Conservation (phyloP, 2,113 vertebrate species). For the Pachycephala philippinensis region DNA sequence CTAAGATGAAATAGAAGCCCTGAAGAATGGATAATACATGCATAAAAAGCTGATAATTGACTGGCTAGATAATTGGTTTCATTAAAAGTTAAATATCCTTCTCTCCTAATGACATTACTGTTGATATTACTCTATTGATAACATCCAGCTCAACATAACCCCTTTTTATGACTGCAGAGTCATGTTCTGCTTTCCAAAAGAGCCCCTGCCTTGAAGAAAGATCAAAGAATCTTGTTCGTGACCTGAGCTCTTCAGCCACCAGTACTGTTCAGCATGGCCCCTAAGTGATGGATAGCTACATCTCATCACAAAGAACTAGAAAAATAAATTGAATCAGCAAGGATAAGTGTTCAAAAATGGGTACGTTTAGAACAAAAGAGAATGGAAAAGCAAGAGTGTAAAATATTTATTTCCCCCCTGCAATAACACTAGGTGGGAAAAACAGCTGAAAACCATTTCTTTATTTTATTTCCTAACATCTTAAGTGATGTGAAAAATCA, state of each 20-base stretch:
- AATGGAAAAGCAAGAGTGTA: neutral
- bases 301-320: neutral
- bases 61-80: neutral
- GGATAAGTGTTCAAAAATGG: neutral
- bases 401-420: neutral
- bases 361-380: neutral
- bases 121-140: neutral
- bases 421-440: neutral
- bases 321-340: neutral
- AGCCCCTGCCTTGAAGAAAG: neutral
- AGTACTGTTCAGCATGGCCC: neutral
- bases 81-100: slow-evolving; percentile 21
- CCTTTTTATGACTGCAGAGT: neutral
- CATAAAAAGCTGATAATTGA: neutral
- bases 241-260: neutral
- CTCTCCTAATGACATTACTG: neutral
- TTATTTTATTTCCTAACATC: neutral
- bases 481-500: neutral
- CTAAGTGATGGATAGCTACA: neutral
- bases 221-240: neutral
- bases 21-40: neutral
- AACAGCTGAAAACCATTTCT: neutral
- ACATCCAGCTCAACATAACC: neutral
- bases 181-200: neutral
- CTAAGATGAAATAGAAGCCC: neutral